Conservation (phyloP, 2,797 vertebrate species). For the Rhyacichthys aspro region DNA sequence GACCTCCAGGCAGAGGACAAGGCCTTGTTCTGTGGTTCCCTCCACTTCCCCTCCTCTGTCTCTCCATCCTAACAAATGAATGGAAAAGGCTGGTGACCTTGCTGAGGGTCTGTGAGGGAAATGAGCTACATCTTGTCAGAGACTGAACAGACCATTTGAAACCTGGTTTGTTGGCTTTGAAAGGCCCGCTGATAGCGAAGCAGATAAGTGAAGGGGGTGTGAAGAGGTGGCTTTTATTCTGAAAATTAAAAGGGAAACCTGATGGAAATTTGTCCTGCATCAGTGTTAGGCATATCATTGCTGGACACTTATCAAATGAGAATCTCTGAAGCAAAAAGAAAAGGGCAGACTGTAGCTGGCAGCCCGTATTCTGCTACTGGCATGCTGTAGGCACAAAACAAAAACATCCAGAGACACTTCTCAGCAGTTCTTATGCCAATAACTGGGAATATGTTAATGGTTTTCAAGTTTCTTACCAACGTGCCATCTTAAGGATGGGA, state of each 20-base stretch:
- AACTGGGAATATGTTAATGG: conserved; percentile 74
- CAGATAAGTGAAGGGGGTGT: conserved; percentile 84
- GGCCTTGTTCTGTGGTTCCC: conserved; percentile 85
- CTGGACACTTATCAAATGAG: conserved; percentile 63
- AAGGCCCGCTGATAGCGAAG: conserved; percentile 85
- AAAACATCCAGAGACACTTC: conserved; percentile 62
- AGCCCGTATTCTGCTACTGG: conserved; percentile 50
- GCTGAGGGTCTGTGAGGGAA: conserved; percentile 91
- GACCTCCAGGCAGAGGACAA: conserved; percentile 91
- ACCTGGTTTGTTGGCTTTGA: conserved; percentile 90
- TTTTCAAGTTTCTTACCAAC: conserved; percentile 68
- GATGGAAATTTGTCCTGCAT: conserved; percentile 84
- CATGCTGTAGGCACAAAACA: conserved; percentile 53
- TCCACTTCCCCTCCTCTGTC: conserved; percentile 79
- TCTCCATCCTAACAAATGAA: conserved; percentile 89
- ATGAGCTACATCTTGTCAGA: conserved; percentile 95
- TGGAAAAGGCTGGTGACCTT: conserved; percentile 95
- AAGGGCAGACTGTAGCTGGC: conserved; percentile 47
- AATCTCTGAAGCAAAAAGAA: conserved; percentile 53
- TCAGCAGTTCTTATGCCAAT: conserved; percentile 62
- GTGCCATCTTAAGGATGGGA: conserved; percentile 72
- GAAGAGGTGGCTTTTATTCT: conserved; percentile 75
- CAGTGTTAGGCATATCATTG: conserved; percentile 66
- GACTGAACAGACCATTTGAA: conserved; percentile 90
- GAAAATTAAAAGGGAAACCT: conserved; percentile 90